These are phyloP conservation scores for Orchesella flavescens DNA, from an alignment of 2,888 invertebrate species.

Conservation along the genomic window DNA sequence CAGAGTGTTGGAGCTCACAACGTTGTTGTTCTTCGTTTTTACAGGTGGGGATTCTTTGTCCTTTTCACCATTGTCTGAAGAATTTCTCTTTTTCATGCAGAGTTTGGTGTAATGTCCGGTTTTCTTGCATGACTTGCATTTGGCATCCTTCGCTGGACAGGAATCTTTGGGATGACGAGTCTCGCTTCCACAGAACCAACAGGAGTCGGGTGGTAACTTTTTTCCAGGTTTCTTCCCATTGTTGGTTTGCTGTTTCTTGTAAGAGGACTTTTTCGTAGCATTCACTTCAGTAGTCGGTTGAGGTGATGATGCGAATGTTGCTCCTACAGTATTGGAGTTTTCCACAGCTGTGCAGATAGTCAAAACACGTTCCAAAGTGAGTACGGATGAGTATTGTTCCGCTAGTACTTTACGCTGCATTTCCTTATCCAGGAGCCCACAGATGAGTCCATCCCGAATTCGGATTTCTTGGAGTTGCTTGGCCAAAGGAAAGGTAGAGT, in stretches of 20 bases:
- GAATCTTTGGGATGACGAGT: too few relatives aligned
- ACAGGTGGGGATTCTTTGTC: background rate
- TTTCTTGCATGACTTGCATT: background rate
- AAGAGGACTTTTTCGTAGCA: background rate
- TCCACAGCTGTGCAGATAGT: conserved; percentile 15
- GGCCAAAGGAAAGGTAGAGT: background rate
- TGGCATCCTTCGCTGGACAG: background rate
- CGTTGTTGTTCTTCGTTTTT: background rate
- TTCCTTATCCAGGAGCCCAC: conserved; percentile 33
- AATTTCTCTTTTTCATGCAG: background rate
- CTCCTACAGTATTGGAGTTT: background rate
- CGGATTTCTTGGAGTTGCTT: conserved; percentile 5
- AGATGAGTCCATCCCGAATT: conserved; percentile 41
- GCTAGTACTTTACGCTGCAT: conserved; percentile 30
- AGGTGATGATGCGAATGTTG: background rate
- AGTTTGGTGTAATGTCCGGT: conserved; percentile 3
- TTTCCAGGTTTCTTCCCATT: background rate
- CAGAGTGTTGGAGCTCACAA: background rate
- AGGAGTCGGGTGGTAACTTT: too few relatives aligned
- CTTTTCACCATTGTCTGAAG: too few relatives aligned
- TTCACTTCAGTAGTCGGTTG: background rate
- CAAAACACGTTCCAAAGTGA: conserved; percentile 17
- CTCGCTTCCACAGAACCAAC: too few relatives aligned
- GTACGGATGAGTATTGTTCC: background rate
- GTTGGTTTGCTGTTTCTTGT: background rate